phyloP scores from a whole-genome alignment of 2,888 invertebrate species.

The Cryptops parisi region DNA sequence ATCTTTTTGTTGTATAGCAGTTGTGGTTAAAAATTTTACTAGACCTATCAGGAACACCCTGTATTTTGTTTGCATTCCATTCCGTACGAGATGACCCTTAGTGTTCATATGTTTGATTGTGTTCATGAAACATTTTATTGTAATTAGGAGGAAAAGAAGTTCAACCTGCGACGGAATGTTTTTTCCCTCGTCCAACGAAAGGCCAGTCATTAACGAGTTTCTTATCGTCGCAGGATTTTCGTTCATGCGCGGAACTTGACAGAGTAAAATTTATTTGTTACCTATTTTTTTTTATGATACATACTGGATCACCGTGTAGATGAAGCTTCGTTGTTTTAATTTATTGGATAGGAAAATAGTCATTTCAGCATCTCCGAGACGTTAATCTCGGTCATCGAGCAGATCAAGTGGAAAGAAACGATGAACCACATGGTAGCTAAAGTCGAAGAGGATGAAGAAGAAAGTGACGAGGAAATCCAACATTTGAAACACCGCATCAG shows the following conservation, averaged over 20 bases:
- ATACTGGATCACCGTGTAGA: neutral
- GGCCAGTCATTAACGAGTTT: slow-evolving; percentile 59
- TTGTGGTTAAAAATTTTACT: too few relatives aligned
- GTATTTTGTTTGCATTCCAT: too few relatives aligned
- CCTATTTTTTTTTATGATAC: neutral
- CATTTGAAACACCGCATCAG: slow-evolving; percentile 47
- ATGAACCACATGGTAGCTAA: slow-evolving; percentile 21
- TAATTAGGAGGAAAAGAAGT: neutral
- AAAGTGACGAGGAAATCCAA: slow-evolving; percentile 51
- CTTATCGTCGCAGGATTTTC: slow-evolving; percentile 53
- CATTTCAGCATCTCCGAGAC: slow-evolving; percentile 74
- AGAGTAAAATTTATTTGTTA: slow-evolving; percentile 21
- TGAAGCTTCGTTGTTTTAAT: neutral
- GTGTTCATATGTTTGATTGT: too few relatives aligned
- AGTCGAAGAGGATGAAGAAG: slow-evolving; percentile 28
- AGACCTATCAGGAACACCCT: too few relatives aligned
- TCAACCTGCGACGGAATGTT: slow-evolving; percentile 18
- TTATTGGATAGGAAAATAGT: slow-evolving; percentile 51
- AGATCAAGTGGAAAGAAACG: slow-evolving; percentile 40
- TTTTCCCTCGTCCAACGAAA: slow-evolving; percentile 44
- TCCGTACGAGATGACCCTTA: too few relatives aligned
- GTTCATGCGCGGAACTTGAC: slow-evolving; percentile 58
- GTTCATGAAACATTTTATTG: neutral
- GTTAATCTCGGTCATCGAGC: slow-evolving; percentile 62
- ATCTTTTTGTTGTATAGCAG: too few relatives aligned